phyloP scores from a whole-genome alignment of 2,113 vertebrate species.

The Mormoops blainvillei region DNA sequence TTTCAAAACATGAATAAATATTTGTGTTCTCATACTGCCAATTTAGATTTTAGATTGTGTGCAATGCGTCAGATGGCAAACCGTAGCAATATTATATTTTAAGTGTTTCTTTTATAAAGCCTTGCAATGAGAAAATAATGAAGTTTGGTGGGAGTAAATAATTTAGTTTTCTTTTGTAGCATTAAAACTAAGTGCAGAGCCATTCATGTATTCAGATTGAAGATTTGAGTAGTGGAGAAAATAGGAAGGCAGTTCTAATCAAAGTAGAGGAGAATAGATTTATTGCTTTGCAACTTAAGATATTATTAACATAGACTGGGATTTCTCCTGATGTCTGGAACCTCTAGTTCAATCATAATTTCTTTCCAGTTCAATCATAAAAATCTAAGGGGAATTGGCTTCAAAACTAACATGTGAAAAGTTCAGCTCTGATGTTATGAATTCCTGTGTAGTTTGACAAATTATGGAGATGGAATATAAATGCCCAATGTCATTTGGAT shows the following conservation, averaged over 20 bases:
- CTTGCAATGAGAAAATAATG: not conserved
- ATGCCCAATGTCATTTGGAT: not conserved
- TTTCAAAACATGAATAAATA: not conserved
- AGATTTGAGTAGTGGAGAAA: not conserved
- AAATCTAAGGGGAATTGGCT: not conserved
- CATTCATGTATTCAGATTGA: not conserved
- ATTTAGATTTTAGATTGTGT: not conserved
- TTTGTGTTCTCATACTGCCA: not conserved
- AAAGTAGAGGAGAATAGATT: not conserved
- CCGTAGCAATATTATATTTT: not conserved
- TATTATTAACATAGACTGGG: not conserved
- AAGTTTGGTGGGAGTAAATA: not conserved
- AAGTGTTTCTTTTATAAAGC: not conserved
- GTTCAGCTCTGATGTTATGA: not conserved
- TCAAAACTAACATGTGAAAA: not conserved
- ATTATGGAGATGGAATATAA: not conserved
- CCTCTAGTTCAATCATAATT: not conserved
- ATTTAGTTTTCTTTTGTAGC: not conserved
- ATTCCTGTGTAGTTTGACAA: not conserved
- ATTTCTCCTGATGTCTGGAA: not conserved
- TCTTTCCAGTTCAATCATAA: no score
- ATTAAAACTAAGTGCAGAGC: not conserved
- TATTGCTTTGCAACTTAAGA: not conserved
- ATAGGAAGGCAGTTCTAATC: not conserved
- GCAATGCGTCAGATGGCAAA: not conserved